Conservation (phyloP, 1,140 invertebrate genomes). For the Pachyrhynchus sulphureomaculatus region DNA sequence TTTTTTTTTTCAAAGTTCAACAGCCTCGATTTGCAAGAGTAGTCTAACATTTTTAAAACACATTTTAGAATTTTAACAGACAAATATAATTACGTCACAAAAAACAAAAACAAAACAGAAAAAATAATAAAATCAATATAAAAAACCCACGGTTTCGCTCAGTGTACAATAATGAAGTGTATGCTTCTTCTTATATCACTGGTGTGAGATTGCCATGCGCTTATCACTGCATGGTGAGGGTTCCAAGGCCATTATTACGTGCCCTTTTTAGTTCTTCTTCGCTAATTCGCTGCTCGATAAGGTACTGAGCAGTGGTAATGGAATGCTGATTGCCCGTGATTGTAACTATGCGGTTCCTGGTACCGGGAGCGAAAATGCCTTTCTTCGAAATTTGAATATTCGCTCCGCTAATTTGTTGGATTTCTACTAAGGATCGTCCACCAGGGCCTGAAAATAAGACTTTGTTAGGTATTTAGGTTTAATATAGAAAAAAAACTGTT, state of each 20-base stretch:
- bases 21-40: slow-evolving; percentile 21
- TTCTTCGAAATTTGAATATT: slow-evolving; percentile 99
- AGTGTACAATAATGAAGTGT: slow-evolving; percentile 17
- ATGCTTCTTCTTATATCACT: not conserved
- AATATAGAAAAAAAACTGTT: not conserved
- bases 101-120: slow-evolving; percentile 29
- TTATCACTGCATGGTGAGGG: slow-evolving; percentile 57
- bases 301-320: slow-evolving; percentile 87
- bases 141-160: not conserved
- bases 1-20: slow-evolving; percentile 2
- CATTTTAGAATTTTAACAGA: slow-evolving; percentile 20
- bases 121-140: slow-evolving; percentile 7
- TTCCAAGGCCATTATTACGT: slow-evolving; percentile 79
- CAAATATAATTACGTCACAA: slow-evolving; percentile 25
- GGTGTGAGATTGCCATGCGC: not conserved
- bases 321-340: slow-evolving; percentile 86
- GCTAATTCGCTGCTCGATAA: slow-evolving; percentile 93
- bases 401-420: slow-evolving; percentile 93
- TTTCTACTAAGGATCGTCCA: slow-evolving; percentile 93
- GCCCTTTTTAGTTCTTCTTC: slow-evolving; percentile 94
- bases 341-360: slow-evolving; percentile 94
- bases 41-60: slow-evolving; percentile 14
- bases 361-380: slow-evolving; percentile 93
- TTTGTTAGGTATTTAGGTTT: not conserved
- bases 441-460: slow-evolving; percentile 68